Percentiles rank a stretch among this genome's conserved stretches.
These are phyloP conservation scores for Podarcis raffonei DNA, from an alignment of 2,113 vertebrate genomes.

Conservation along the genomic window DNA sequence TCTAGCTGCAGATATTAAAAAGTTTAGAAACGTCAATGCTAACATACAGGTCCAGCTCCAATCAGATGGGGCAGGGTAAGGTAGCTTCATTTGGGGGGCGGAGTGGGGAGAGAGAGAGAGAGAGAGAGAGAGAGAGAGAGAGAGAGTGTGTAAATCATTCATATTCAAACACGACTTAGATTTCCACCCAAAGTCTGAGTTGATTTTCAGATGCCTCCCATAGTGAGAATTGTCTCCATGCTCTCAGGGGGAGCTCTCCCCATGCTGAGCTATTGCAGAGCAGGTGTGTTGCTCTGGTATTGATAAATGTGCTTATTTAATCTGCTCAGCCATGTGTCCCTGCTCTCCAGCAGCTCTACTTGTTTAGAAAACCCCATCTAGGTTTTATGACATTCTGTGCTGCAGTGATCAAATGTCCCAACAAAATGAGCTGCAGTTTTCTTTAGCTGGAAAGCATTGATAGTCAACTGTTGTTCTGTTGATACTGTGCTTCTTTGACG, in stretches of 20 bases:
- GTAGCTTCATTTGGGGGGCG: too few species aligned
- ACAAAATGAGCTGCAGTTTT: not conserved
- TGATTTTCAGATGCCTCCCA: not conserved
- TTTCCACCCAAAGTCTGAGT: too few species aligned
- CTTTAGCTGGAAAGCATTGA: not conserved
- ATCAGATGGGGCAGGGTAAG: too few species aligned
- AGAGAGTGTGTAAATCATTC: too few species aligned
- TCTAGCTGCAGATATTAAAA: too few species aligned
- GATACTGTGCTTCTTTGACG: accelerated
- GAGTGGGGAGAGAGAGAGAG: too few species aligned
- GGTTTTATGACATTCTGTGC: not conserved
- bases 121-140: too few species aligned
- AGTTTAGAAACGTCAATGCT: too few species aligned
- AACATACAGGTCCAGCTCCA: too few species aligned
- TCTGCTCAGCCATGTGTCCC: not conserved
- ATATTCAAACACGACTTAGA: too few species aligned
- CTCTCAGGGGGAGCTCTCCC: not conserved
- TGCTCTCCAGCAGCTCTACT: not conserved
- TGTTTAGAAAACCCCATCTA: not conserved
- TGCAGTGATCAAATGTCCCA: not conserved
- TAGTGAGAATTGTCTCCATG: accelerated
- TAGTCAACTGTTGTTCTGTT: not conserved
- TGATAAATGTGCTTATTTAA: not conserved
- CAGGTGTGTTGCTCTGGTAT: not conserved
- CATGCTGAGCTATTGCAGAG: not conserved